A percentile compares a stretch with the other conserved stretches of the same genome.
Conservation (phyloP, 2,113 vertebrate genomes). For the Leucoraja erinaceus region DNA sequence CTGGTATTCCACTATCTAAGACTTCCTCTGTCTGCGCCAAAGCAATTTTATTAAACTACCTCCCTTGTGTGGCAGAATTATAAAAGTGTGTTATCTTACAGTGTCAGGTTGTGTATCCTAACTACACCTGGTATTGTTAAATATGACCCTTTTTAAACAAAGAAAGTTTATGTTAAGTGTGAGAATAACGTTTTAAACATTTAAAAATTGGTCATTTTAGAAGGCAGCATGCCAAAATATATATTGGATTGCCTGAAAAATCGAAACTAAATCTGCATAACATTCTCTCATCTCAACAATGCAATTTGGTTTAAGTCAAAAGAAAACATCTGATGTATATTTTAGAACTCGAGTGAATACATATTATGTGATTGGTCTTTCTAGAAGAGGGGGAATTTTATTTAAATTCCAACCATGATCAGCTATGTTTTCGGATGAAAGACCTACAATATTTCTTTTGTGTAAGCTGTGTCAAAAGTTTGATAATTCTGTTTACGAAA, state of each 20-base stretch:
- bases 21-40: no score
- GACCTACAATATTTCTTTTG: not conserved
- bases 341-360: not conserved
- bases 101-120: not conserved
- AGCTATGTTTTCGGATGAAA: not conserved
- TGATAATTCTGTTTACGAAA: not conserved
- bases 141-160: not conserved
- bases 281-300: not conserved
- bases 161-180: not conserved
- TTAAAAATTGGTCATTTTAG: not conserved
- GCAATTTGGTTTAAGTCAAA: not conserved
- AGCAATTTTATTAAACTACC: not conserved
- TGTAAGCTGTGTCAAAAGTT: not conserved
- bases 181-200: not conserved
- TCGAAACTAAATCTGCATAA: not conserved
- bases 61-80: not conserved
- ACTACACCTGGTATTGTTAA: not conserved
- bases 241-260: not conserved
- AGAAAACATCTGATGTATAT: not conserved
- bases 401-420: conserved; percentile 23
- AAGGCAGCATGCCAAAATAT: not conserved
- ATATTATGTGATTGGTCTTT: not conserved
- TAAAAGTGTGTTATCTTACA: not conserved
- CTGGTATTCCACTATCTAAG: not conserved
- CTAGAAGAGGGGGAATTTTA: not conserved